phyloP scores from a whole-genome alignment of 2,113 vertebrate genomes.

The Anolis sagrei region DNA sequence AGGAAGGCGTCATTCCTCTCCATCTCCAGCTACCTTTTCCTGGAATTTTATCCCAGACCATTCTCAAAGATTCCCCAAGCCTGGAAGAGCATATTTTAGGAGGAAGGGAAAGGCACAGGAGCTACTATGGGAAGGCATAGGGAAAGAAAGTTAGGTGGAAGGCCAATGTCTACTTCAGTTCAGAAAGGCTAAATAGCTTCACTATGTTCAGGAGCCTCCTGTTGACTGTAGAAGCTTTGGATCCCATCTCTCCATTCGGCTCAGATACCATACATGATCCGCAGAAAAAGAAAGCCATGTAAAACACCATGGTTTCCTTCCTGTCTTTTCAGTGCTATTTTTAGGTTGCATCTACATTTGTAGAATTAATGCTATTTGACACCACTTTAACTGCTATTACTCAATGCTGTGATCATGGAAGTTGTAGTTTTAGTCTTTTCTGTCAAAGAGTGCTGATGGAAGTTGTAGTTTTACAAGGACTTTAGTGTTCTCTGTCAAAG shows the following conservation, averaged over 20 bases:
- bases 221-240: not conserved
- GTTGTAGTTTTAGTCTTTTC: no score
- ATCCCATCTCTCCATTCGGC: not conserved
- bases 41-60: not conserved
- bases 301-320: not conserved
- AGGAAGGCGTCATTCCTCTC: not conserved
- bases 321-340: not conserved
- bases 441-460: no score
- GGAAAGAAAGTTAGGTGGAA: not conserved
- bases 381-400: no score
- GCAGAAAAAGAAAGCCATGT: not conserved
- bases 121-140: not conserved
- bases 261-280: not conserved
- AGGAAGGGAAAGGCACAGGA: not conserved
- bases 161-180: not conserved
- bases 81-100: not conserved
- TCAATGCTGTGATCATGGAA: no score
- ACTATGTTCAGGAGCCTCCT: no score
- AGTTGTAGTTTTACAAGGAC: no score
- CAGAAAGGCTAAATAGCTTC: not conserved
- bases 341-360: no score
- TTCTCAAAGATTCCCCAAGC: not conserved
- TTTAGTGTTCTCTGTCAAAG: no score
- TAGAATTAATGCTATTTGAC: no score
- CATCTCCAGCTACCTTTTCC: not conserved